phyloP scores from a whole-genome alignment of 1,140 invertebrate species.

The Oppia nitens region DNA sequence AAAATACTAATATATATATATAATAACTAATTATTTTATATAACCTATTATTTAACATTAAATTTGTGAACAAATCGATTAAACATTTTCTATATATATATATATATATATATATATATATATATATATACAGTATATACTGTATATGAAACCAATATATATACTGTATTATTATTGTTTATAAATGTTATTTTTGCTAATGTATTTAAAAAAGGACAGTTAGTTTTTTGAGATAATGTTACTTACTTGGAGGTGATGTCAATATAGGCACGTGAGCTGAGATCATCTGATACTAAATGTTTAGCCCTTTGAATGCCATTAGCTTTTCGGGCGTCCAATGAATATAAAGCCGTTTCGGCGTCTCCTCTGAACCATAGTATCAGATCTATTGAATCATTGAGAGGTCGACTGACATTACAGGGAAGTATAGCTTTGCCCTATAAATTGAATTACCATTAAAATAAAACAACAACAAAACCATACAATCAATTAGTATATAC shows the following conservation, averaged over 20 bases:
- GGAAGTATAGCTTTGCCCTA: slow-evolving; percentile 8
- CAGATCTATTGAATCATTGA: slow-evolving; percentile 17
- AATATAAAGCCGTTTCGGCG: slow-evolving; percentile 13
- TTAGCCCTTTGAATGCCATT: slow-evolving; percentile 15
- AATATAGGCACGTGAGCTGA: slow-evolving; percentile 20
- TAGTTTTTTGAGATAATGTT: background rate
- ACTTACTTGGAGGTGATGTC: slow-evolving; percentile 15
- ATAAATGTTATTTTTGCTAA: background rate
- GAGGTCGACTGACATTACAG: slow-evolving; percentile 8
- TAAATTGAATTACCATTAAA: background rate
- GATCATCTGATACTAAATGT: slow-evolving; percentile 19
- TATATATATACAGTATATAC: too few species aligned
- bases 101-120: too few species aligned
- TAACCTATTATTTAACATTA: too few species aligned
- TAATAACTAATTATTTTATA: too few species aligned
- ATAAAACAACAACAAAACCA: background rate
- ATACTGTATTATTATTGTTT: too few species aligned
- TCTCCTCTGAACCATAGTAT: slow-evolving; percentile 17
- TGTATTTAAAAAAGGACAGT: background rate
- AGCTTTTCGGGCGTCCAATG: slow-evolving; percentile 18
- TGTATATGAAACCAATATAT: too few species aligned
- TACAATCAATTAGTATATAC: background rate
- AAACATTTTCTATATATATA: too few species aligned
- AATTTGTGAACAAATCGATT: too few species aligned
- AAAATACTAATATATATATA: too few species aligned